Percentiles rank a stretch among this genome's conserved stretches.
phyloP scores from a whole-genome alignment of 64 coral and sea anemone genomes.

The Dendronephthya gigantea region DNA sequence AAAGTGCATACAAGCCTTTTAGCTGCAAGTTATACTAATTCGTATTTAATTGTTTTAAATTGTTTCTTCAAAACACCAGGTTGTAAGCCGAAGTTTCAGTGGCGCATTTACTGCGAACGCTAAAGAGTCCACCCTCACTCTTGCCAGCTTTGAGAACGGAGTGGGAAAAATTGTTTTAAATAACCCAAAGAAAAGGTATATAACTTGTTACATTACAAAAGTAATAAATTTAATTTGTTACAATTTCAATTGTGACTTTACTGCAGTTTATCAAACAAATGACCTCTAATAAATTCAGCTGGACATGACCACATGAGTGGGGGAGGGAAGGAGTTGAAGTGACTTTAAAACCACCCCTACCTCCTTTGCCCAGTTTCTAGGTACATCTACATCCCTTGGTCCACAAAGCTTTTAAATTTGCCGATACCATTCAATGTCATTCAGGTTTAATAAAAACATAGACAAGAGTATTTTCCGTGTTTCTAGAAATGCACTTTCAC shows the following conservation, averaged over 20 bases:
- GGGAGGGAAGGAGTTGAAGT: too few relatives aligned
- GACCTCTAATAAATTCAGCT: neutral
- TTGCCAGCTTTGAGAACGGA: conserved; percentile 63
- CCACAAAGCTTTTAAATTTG: too few relatives aligned
- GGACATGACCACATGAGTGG: too few relatives aligned
- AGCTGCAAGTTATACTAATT: neutral
- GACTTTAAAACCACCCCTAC: too few relatives aligned
- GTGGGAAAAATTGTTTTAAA: conserved; percentile 78
- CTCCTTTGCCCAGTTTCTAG: too few relatives aligned
- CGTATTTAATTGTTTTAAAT: too few relatives aligned
- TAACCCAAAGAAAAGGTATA: conserved; percentile 62
- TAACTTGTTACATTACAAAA: neutral
- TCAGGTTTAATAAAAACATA: neutral
- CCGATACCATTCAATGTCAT: neutral
- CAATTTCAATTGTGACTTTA: neutral
- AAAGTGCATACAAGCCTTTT: neutral
- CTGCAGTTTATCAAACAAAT: neutral
- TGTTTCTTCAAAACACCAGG: neutral
- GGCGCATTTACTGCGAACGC: too few relatives aligned
- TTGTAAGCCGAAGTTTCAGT: neutral
- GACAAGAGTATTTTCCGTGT: neutral
- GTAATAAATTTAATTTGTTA: neutral
- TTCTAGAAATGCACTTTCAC: conserved; percentile 68
- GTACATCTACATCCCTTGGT: too few relatives aligned
- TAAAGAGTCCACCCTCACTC: conserved; percentile 18